Conservation (phyloP, 2,113 vertebrate genomes). For the Leucoraja erinaceus region DNA sequence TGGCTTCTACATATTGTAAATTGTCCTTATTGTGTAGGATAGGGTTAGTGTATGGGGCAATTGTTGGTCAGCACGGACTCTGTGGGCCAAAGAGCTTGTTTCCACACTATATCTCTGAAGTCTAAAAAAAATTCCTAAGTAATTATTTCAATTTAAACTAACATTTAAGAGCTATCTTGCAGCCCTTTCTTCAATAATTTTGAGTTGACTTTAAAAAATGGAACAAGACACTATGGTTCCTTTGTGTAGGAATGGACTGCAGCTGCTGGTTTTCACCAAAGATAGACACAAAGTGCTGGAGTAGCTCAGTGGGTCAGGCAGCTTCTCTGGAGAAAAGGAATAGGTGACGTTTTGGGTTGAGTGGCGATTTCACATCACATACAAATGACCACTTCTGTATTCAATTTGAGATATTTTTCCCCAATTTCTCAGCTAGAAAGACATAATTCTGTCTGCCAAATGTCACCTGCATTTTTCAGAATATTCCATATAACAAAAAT, state of each 20-base stretch:
- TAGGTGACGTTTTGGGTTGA: too few species aligned
- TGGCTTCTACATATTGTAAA: too few species aligned
- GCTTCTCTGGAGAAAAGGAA: too few species aligned
- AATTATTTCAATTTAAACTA: background rate
- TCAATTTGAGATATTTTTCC: background rate
- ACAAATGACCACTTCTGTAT: conserved; percentile 1
- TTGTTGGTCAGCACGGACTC: too few species aligned
- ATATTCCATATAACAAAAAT: background rate
- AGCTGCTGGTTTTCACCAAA: too few species aligned
- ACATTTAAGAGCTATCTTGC: background rate
- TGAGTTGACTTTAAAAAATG: background rate
- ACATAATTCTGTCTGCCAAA: background rate
- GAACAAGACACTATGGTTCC: background rate
- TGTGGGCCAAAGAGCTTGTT: too few species aligned
- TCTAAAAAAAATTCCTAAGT: background rate
- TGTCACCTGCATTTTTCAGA: background rate
- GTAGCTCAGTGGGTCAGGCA: too few species aligned
- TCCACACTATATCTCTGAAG: too few species aligned
- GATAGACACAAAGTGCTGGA: too few species aligned
- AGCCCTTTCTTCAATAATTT: background rate
- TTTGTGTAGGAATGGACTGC: background rate
- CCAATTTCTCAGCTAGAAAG: background rate
- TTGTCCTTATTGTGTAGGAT: too few species aligned
- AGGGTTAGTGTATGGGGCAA: too few species aligned
- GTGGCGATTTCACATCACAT: background rate